phyloP scores from a whole-genome alignment of 2,113 vertebrate species.

The Ia io region DNA sequence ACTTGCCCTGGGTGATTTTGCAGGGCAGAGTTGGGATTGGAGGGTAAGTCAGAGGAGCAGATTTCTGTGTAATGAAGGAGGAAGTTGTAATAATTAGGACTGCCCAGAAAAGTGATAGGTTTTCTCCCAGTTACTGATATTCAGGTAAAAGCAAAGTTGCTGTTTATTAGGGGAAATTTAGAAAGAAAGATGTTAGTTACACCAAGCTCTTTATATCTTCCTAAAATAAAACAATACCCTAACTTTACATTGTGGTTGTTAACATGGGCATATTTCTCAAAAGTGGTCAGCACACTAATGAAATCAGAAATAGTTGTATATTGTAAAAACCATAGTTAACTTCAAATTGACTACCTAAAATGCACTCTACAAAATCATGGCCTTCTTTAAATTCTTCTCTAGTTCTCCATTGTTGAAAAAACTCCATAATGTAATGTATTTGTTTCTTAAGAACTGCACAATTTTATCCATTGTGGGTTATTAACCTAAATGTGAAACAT shows the following conservation, averaged over 20 bases:
- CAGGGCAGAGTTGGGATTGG: background rate
- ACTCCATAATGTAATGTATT: background rate
- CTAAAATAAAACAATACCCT: background rate
- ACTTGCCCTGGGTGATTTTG: background rate
- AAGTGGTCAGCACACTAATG: background rate
- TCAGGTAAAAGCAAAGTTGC: background rate
- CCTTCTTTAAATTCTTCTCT: background rate
- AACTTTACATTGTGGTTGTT: background rate
- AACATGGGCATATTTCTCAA: background rate
- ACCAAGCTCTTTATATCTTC: background rate
- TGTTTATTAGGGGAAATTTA: background rate
- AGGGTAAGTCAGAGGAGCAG: background rate
- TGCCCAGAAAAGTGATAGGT: background rate
- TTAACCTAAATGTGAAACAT: background rate
- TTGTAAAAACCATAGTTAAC: background rate
- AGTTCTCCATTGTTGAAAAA: constrained; percentile 5
- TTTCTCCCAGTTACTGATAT: background rate
- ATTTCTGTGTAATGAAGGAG: background rate
- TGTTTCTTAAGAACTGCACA: background rate
- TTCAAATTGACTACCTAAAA: background rate
- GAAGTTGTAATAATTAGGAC: background rate
- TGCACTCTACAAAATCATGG: background rate
- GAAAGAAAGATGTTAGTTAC: background rate
- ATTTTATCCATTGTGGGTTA: background rate
- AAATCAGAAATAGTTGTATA: background rate